Base-by-base conservation (phyloP, 23 tunicate species). In the Aplidium turbinatum region DNA sequence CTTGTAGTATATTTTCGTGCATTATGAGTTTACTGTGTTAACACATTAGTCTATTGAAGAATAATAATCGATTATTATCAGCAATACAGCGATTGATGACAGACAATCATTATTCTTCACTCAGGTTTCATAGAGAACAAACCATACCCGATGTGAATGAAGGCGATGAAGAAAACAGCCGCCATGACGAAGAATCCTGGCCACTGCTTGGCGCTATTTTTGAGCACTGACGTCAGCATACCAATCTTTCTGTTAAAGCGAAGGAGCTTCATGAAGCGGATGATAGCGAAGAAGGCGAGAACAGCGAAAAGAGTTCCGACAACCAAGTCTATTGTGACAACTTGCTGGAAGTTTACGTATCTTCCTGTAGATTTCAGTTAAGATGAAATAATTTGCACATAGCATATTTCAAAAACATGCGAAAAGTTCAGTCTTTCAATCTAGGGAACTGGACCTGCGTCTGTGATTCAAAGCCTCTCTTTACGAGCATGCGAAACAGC, bases 121-220 rank as follows among this genome's bases (percentile, higher is more conserved):
- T n/a, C n/a, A n/a, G n/a, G n/a, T n/a, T n/a, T n/a, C n/a, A n/a
- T n/a, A n/a, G n/a, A n/a, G n/a, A n/a, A n/a, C n/a, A n/a, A n/a
- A n/a, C n/a, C 76, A 55, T 22, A 86, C 90, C 94, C 99, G 33
- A 87, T 84, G 53, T 82, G 90, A 29, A 88, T 73, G 54, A 94
- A 94, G 19, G 94, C 80, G 32, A 94, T 72, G 83, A 78, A 82
- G 60, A 94, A 87, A 18, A 86, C 89, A 27, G 70, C 73, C 36
- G 89, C 86, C 47, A 86, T 30, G 30, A 86, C 95, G 57, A 94
- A 82, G 64, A 87, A 94, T 18, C 99, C 99, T 19, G 99, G 94
- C 99, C 99, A 94, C 83, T 94, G 94, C 38, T 63, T 78, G 61
- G 94, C 99, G 78, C 93, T 94, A 78, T 78, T 68, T 31, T 81